phyloP scores from a whole-genome alignment of 2,888 invertebrate genomes.

The Allolobophora icterica region DNA sequence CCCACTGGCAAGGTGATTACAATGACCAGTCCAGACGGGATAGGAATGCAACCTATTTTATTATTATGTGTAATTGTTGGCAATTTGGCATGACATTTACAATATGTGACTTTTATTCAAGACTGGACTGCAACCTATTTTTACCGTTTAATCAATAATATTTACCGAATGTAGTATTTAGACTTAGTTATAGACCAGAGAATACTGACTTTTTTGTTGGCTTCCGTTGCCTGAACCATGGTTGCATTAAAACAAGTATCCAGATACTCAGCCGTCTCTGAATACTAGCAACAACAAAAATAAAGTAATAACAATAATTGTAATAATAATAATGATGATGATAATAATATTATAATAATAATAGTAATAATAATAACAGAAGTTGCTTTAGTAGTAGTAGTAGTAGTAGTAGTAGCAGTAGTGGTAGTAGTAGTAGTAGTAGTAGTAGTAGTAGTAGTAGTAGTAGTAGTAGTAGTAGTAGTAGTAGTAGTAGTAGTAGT shows the following conservation, averaged over 20 bases:
- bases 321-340: no score
- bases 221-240: constrained; percentile 41
- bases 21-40: no score
- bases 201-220: constrained; percentile 38
- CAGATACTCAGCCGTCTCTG: constrained; percentile 41
- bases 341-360: no score
- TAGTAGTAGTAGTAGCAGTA: neutral
- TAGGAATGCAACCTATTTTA: no score
- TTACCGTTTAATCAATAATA: neutral
- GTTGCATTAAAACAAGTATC: constrained; percentile 38
- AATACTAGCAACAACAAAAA: constrained; percentile 39
- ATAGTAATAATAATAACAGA: neutral
- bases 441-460: neutral
- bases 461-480: neutral
- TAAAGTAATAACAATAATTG: neutral
- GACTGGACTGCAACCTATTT: neutral
- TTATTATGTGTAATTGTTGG: no score
- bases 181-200: neutral
- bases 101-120: no score
- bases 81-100: no score
- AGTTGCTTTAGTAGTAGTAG: neutral
- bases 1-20: no score
- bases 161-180: neutral
- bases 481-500: neutral
- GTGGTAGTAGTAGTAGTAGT: neutral